Conservation (phyloP, 2,888 invertebrate genomes). For the Spodoptera littoralis region DNA sequence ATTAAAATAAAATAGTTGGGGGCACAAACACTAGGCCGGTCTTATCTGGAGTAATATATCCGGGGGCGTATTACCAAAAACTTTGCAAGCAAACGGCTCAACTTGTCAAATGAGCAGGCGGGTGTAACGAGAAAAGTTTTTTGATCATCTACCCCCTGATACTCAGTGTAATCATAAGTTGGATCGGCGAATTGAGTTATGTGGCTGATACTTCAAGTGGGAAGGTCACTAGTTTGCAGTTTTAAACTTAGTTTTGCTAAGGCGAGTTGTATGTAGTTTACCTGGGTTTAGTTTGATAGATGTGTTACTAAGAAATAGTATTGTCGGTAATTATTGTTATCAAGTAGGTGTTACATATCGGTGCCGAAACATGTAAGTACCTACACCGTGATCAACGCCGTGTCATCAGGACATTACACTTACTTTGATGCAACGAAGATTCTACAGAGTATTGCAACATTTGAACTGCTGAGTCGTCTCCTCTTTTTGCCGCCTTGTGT, state of each 20-base stretch:
- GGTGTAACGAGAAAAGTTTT: slow-evolving; percentile 81
- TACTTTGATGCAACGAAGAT: too few relatives aligned
- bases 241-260: slow-evolving; percentile 33
- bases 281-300: not conserved
- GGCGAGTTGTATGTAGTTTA: not conserved
- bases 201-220: slow-evolving; percentile 46
- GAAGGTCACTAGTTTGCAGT: slow-evolving; percentile 45
- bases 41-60: slow-evolving; percentile 57
- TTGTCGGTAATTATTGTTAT: too few relatives aligned
- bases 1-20: slow-evolving; percentile 52
- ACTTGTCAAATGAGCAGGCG: slow-evolving; percentile 78
- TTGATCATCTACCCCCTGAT: slow-evolving; percentile 72
- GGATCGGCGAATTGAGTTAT: slow-evolving; percentile 69
- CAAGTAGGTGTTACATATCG: too few relatives aligned
- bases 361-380: too few relatives aligned
- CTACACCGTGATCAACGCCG: too few relatives aligned
- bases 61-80: slow-evolving; percentile 59
- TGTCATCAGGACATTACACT: too few relatives aligned
- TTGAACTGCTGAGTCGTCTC: too few relatives aligned
- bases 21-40: slow-evolving; percentile 25
- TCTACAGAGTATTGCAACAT: too few relatives aligned
- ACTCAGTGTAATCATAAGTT: slow-evolving; percentile 69
- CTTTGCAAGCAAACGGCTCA: slow-evolving; percentile 62
- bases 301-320: too few relatives aligned
- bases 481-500: too few relatives aligned